Conservation (phyloP, 2,113 vertebrate genomes). For the Paralichthys olivaceus region DNA sequence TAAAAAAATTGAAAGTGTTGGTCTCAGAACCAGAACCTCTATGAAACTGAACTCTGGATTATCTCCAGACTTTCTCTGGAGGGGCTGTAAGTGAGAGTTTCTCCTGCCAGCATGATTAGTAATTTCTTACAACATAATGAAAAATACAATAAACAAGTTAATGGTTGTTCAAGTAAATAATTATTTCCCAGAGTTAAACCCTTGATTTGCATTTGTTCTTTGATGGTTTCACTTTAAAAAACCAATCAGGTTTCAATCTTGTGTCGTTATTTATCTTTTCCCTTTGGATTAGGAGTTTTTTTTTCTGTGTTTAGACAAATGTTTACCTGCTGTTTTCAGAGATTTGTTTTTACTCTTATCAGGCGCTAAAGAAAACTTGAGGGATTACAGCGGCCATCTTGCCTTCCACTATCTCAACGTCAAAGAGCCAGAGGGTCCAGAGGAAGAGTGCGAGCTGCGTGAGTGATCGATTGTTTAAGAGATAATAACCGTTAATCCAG, state of each 20-base stretch:
- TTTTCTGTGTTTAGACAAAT: too few species aligned
- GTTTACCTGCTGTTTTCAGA: neutral
- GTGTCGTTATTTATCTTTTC: too few species aligned
- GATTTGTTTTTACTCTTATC: slow-evolving; percentile 11
- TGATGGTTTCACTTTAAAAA: too few species aligned
- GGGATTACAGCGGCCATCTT: slow-evolving; percentile 85
- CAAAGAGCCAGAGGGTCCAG: slow-evolving; percentile 59
- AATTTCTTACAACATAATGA: too few species aligned
- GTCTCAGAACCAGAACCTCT: neutral
- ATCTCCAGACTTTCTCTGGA: too few species aligned
- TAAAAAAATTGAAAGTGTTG: slow-evolving; percentile 54
- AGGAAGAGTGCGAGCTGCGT: slow-evolving; percentile 73
- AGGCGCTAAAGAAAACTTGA: slow-evolving; percentile 85
- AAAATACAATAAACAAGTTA: neutral
- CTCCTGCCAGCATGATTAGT: too few species aligned
- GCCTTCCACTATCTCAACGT: slow-evolving; percentile 79
- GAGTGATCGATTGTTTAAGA: slow-evolving; percentile 53
- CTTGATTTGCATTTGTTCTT: too few species aligned
- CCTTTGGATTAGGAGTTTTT: neutral
- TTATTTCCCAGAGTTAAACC: too few species aligned
- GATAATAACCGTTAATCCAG: too few species aligned
- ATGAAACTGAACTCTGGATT: neutral
- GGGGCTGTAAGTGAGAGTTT: too few species aligned
- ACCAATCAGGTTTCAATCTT: too few species aligned
- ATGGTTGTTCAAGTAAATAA: too few species aligned